These are phyloP conservation scores for Bufo gargarizans DNA, from an alignment of 2,113 vertebrate genomes.

Conservation along the genomic window DNA sequence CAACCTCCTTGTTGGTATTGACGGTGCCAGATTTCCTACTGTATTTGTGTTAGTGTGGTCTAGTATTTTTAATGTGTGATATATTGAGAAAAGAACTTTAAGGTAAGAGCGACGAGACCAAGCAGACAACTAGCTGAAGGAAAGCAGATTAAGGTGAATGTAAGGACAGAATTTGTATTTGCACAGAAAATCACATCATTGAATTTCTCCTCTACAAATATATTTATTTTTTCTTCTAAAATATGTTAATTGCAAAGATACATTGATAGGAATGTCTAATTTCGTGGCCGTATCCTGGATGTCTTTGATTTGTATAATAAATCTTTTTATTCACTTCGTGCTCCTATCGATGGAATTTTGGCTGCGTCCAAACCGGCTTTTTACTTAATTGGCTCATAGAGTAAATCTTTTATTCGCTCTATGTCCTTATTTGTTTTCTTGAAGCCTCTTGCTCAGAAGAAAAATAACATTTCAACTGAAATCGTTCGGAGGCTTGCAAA, in stretches of 20 bases:
- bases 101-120: not conserved
- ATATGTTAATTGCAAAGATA: conserved; percentile 42
- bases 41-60: not conserved
- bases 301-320: conserved; percentile 43
- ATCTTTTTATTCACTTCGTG: conserved; percentile 35
- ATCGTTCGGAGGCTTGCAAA: not conserved
- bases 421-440: conserved; percentile 46
- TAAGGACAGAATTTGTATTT: conserved; percentile 28
- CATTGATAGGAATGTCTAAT: conserved; percentile 31
- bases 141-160: conserved; percentile 34
- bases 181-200: conserved; percentile 38
- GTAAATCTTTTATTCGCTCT: conserved; percentile 43
- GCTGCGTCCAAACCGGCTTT: conserved; percentile 29
- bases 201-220: conserved; percentile 27
- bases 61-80: not conserved
- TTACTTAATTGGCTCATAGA: conserved; percentile 43
- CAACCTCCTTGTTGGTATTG: not conserved
- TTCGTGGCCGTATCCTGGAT: conserved; percentile 2
- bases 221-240: conserved; percentile 36
- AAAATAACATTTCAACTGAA: conserved; percentile 40
- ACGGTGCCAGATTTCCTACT: not conserved
- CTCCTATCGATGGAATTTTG: conserved; percentile 47
- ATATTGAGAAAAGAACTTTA: not conserved
- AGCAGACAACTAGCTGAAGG: not conserved
- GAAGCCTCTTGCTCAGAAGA: conserved; percentile 30